These are phyloP conservation scores for Pelvicachromis taeniatus DNA, from an alignment of 2,113 vertebrate genomes.

Conservation along the genomic window DNA sequence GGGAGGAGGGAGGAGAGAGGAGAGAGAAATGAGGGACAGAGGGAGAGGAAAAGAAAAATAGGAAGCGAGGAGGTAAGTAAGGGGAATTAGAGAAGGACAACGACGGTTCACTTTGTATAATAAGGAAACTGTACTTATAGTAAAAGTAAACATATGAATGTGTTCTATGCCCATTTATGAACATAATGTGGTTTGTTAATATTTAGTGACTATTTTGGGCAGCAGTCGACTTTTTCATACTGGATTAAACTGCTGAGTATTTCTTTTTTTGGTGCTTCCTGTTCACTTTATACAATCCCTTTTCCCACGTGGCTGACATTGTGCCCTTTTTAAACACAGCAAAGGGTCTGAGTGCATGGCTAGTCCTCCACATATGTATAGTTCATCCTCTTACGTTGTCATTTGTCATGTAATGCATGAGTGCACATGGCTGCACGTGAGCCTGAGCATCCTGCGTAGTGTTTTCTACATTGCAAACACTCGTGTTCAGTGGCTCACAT, in stretches of 20 bases:
- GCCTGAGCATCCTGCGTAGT: background rate
- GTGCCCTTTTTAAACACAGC: background rate
- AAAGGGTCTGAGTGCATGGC: background rate
- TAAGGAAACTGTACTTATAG: background rate
- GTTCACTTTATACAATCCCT: background rate
- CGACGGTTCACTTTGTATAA: background rate
- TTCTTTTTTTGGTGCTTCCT: background rate
- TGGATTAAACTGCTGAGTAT: background rate
- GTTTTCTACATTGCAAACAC: background rate
- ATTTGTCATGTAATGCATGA: background rate
- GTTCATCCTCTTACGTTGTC: fast-evolving
- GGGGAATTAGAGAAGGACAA: background rate
- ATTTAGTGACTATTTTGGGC: background rate
- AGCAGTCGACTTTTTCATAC: background rate
- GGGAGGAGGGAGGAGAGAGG: slow-evolving; percentile 20
- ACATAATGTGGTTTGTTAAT: background rate
- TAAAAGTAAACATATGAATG: background rate
- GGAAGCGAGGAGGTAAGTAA: background rate
- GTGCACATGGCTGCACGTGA: background rate
- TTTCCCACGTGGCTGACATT: background rate
- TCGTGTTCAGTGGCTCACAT: background rate
- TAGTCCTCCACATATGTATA: background rate
- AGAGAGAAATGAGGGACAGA: background rate
- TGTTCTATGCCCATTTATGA: background rate
- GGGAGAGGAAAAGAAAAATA: background rate